Conservation (phyloP, 2,797 vertebrate species). For the Hirundo rustica region DNA sequence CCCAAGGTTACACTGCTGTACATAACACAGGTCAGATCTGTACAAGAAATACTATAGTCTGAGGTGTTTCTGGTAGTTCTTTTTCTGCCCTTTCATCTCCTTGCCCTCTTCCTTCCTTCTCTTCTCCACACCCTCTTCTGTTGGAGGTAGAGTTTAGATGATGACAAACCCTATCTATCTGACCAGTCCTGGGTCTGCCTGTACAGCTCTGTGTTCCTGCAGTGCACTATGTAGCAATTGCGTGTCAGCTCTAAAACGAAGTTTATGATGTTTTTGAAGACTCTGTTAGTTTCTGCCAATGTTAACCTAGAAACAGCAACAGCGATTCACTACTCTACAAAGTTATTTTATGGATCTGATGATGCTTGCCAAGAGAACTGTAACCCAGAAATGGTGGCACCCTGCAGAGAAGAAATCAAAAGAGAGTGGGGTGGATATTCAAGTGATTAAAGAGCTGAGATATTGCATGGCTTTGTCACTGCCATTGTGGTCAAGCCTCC, state of each 20-base stretch:
- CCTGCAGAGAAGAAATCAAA: neutral
- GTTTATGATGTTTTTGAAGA: slow-evolving; percentile 58
- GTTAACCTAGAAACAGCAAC: slow-evolving; percentile 38
- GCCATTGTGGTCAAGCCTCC: neutral
- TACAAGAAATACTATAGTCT: slow-evolving; percentile 21
- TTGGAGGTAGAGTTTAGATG: slow-evolving; percentile 12
- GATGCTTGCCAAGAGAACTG: neutral
- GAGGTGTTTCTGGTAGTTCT: neutral
- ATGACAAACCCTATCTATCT: slow-evolving; percentile 47
- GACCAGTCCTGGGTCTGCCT: neutral
- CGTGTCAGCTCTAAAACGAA: slow-evolving; percentile 34
- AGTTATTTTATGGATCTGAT: slow-evolving; percentile 42
- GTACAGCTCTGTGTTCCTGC: neutral
- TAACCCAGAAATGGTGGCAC: neutral
- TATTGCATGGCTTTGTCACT: neutral
- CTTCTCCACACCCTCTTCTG: neutral
- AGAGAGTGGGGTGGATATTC: neutral
- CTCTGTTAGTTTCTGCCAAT: slow-evolving; percentile 48
- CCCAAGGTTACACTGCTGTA: slow-evolving; percentile 12
- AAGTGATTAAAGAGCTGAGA: neutral
- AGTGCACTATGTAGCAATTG: neutral
- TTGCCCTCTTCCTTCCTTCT: neutral
- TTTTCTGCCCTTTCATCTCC: neutral
- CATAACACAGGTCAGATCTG: neutral
- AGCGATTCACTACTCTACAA: neutral